A percentile compares a stretch with the other conserved stretches of the same genome.
Evolutionary conservation across 1,140 invertebrate species (phyloP).

Genomic region (Scaptodrosophila lebanonensis): DNA sequence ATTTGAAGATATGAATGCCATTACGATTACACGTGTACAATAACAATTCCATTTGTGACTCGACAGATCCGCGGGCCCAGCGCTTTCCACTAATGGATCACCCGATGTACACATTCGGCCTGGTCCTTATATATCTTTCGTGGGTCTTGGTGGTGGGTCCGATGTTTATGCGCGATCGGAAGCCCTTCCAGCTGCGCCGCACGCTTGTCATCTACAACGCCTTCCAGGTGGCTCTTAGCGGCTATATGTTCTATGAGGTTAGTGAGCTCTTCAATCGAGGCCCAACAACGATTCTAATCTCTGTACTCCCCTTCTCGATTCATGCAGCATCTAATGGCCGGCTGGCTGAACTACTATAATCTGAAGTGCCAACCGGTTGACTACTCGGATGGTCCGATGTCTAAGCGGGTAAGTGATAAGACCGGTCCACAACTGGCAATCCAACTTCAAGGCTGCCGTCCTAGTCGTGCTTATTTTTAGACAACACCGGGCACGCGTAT

Average conservation of each 20-base stretch:
- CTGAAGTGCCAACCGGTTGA: slow-evolving; percentile 95
- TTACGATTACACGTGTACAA: too few relatives aligned
- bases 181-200: slow-evolving; percentile 89
- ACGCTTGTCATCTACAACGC: slow-evolving; percentile 93
- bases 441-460: slow-evolving; percentile 10
- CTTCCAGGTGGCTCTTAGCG: slow-evolving; percentile 89
- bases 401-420: slow-evolving; percentile 84
- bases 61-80: slow-evolving; percentile 89
- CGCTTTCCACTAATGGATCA: slow-evolving; percentile 95
- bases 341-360: slow-evolving; percentile 92
- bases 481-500: too few relatives aligned
- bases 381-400: slow-evolving; percentile 89
- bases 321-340: slow-evolving; percentile 88
- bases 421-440: slow-evolving; percentile 20
- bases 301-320: slow-evolving; percentile 29
- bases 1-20: too few relatives aligned
- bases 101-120: slow-evolving; percentile 89
- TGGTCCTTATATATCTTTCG: slow-evolving; percentile 89
- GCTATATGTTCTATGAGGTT: slow-evolving; percentile 94
- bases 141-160: slow-evolving; percentile 90
- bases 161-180: slow-evolving; percentile 90
- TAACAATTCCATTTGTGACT: slow-evolving; percentile 14
- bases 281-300: background rate
- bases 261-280: slow-evolving; percentile 46
- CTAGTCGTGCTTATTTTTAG: slow-evolving; percentile 2